Evolutionary conservation across 2,888 invertebrate genomes (phyloP).

Genomic region (Bedellia somnulentella): DNA sequence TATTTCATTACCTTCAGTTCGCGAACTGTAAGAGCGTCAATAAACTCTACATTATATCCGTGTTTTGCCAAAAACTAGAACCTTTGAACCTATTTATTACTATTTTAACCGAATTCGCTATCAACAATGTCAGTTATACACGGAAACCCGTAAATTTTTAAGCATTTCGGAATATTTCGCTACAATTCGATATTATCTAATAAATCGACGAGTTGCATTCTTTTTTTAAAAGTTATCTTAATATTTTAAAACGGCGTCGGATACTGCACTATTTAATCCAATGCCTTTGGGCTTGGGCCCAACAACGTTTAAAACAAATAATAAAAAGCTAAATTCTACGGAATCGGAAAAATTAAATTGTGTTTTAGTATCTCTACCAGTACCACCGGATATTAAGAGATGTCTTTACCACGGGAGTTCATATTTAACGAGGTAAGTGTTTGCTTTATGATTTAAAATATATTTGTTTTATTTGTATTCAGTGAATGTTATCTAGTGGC

Average conservation of each 20-base stretch:
- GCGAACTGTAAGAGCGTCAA: conserved; percentile 6
- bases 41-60: conserved; percentile 1
- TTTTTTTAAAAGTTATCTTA: no score
- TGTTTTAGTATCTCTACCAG: conserved; percentile 27
- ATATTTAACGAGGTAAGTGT: conserved; percentile 58
- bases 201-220: no score
- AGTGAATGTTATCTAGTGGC: no score
- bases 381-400: conserved; percentile 35
- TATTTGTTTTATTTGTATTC: no score
- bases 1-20: conserved; percentile 6
- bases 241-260: no score
- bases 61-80: conserved; percentile 9
- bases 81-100: neutral
- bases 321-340: conserved; percentile 29
- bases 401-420: conserved; percentile 66
- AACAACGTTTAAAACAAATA: no score
- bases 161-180: neutral
- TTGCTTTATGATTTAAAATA: no score
- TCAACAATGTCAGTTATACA: conserved; percentile 1
- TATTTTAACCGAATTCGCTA: neutral
- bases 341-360: conserved; percentile 42
- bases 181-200: neutral
- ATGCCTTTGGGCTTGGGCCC: no score
- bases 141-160: conserved; percentile 7
- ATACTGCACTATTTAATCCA: no score